phyloP scores from a whole-genome alignment of 1,140 invertebrate species.

The Hylaeus volcanicus region DNA sequence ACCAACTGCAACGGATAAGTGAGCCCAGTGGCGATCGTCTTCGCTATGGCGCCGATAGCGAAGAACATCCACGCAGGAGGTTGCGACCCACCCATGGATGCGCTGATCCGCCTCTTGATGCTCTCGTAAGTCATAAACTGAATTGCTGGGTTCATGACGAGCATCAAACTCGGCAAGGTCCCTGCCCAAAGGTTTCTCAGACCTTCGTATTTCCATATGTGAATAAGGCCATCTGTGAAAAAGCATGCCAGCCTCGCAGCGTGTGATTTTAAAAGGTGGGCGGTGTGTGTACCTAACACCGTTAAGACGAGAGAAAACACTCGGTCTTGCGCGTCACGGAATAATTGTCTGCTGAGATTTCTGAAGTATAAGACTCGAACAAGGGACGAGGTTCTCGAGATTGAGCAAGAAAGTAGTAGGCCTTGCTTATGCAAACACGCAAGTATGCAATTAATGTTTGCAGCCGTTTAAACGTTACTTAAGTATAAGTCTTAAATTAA shows the following conservation, averaged over 20 bases:
- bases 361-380: no score
- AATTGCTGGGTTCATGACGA: slow-evolving; percentile 93
- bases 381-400: no score
- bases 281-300: neutral
- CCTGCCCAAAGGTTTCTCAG: slow-evolving; percentile 89
- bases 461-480: no score
- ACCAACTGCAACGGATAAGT: slow-evolving; percentile 94
- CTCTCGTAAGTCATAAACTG: slow-evolving; percentile 95
- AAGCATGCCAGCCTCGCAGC: neutral
- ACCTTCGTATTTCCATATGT: slow-evolving; percentile 88
- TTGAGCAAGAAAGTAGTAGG: no score
- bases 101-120: slow-evolving; percentile 86
- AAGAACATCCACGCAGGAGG: slow-evolving; percentile 82
- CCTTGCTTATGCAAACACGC: no score
- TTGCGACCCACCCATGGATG: slow-evolving; percentile 71
- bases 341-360: neutral
- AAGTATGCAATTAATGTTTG: no score
- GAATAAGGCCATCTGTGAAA: slow-evolving; percentile 84
- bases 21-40: slow-evolving; percentile 89
- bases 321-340: neutral
- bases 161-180: slow-evolving; percentile 89
- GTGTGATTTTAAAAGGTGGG: neutral
- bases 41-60: slow-evolving; percentile 88
- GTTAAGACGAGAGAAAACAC: neutral
- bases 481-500: no score